A percentile compares a stretch with the other conserved stretches of the same genome.
Evolutionary conservation across 2,113 vertebrate genomes (phyloP).

Genomic region (Boulengeromyrus knoepffleri): DNA sequence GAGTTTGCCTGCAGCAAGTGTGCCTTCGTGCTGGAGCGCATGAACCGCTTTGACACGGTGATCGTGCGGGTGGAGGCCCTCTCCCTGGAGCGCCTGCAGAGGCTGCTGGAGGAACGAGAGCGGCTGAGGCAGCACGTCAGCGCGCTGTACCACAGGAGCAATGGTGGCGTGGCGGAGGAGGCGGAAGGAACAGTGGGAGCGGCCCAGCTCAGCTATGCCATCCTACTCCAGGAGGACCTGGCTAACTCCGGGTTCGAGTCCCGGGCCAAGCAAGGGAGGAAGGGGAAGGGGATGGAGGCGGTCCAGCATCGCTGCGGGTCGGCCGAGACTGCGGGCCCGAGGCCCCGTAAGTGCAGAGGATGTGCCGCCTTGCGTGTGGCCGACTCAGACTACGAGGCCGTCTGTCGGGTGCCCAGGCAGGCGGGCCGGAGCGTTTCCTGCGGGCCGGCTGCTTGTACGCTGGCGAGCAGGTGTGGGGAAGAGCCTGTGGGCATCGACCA

Average conservation of each 20-base stretch:
- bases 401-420: constrained; percentile 86
- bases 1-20: constrained; percentile 97
- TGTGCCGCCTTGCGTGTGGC: constrained; percentile 74
- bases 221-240: constrained; percentile 84
- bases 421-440: constrained; percentile 74
- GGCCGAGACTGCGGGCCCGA: constrained; percentile 49
- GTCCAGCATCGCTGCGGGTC: constrained; percentile 55
- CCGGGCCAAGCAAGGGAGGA: constrained; percentile 74
- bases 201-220: constrained; percentile 70
- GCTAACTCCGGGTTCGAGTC: constrained; percentile 86
- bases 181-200: neutral
- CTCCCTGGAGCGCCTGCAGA: constrained; percentile 85
- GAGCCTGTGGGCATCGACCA: constrained; percentile 58
- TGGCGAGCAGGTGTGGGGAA: constrained; percentile 61
- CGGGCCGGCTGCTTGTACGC: constrained; percentile 63
- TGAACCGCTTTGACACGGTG: constrained; percentile 92
- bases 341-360: constrained; percentile 71
- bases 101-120: constrained; percentile 84
- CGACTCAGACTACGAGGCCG: constrained; percentile 85
- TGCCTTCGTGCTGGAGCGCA: constrained; percentile 89
- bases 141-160: constrained; percentile 76
- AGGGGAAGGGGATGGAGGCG: constrained; percentile 52
- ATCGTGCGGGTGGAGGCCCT: constrained; percentile 90
- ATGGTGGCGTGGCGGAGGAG: constrained; percentile 37
- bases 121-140: constrained; percentile 81